Evolutionary conservation across 2,888 invertebrate genomes (phyloP).

Genomic region (Rhyacophila evoluta): DNA sequence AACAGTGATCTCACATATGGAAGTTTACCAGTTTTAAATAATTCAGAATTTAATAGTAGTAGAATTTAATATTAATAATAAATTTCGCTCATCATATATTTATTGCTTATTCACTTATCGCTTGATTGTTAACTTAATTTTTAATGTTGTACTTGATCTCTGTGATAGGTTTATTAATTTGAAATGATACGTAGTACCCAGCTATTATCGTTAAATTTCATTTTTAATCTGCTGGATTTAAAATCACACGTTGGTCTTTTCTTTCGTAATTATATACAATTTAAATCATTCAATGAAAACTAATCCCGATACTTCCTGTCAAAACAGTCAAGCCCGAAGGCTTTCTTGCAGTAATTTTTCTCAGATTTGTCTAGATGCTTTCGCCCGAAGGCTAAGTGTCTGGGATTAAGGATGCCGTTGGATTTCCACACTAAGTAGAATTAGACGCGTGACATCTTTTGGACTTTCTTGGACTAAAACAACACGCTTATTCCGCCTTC

Average conservation of each 20-base stretch:
- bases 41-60: no score
- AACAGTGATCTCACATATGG: no score
- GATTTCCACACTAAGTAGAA: conserved; percentile 8
- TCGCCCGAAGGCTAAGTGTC: conserved; percentile 5
- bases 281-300: background rate
- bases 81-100: no score
- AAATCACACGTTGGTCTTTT: background rate
- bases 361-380: background rate
- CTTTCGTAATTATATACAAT: background rate
- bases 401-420: background rate
- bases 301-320: background rate
- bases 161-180: no score
- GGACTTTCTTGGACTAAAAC: conserved; percentile 39
- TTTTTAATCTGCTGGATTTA: no score
- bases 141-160: no score
- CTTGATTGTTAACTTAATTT: no score
- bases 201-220: no score
- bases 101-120: no score
- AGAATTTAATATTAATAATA: no score
- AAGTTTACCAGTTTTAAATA: no score
- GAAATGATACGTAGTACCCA: no score
- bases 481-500: conserved; percentile 39
- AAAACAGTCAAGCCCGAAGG: background rate
- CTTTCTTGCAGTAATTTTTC: background rate
- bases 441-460: conserved; percentile 2